Percentiles rank a stretch among this genome's conserved stretches.
Conservation (phyloP, 2,888 invertebrate species). For the Melitaea athalia region DNA sequence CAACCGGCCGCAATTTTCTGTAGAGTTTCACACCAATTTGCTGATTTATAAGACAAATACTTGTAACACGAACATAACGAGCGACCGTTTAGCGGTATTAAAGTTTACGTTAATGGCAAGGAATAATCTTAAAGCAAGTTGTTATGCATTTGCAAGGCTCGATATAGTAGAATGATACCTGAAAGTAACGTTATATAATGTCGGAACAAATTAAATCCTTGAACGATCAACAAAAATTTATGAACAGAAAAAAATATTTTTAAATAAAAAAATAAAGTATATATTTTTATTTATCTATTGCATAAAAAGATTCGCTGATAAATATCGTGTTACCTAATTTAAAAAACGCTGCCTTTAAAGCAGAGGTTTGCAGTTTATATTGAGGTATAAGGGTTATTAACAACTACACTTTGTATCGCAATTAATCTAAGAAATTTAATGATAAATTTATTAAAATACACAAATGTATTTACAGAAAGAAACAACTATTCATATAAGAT, state of each 20-base stretch:
- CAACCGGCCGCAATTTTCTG: slow-evolving; percentile 46
- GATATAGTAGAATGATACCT: background rate
- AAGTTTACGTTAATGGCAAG: slow-evolving; percentile 4
- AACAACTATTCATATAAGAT: no score
- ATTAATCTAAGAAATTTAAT: background rate
- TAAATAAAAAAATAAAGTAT: no score
- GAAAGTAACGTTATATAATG: slow-evolving; percentile 2
- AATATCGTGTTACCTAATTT: background rate
- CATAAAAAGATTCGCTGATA: no score
- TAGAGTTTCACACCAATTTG: slow-evolving; percentile 64
- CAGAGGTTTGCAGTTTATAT: no score
- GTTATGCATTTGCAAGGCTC: background rate
- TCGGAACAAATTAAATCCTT: background rate
- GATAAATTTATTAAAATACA: no score
- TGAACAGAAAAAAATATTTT: no score
- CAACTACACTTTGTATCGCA: background rate
- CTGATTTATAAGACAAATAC: slow-evolving; percentile 60
- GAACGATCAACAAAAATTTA: background rate
- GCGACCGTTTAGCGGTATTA: slow-evolving; percentile 31
- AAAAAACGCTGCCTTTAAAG: background rate
- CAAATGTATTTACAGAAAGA: no score
- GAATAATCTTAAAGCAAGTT: background rate
- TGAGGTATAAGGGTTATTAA: background rate
- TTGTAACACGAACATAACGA: slow-evolving; percentile 46
- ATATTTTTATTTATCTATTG: no score